Evolutionary conservation across 2,888 invertebrate species (phyloP), one percentile per base, ranked within the genome.

Genomic region (Pomacea canaliculata): DNA sequence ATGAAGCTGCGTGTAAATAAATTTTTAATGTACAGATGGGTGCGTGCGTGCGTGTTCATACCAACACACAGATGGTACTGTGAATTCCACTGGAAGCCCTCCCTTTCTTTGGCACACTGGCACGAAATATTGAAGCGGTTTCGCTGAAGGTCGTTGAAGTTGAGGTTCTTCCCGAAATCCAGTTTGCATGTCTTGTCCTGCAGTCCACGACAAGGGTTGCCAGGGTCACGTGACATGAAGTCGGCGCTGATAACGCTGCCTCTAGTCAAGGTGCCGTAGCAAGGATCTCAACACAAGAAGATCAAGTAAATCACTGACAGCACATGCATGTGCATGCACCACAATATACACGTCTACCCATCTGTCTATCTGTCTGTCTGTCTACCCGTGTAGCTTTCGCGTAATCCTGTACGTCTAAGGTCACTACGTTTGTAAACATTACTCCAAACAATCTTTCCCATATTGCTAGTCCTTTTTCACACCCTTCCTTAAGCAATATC

Each of bases 121-220:
- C 89, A 89, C 5, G 85, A 83, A 12, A 83, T 80, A 79, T 88
- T 88, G 49, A 88, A 83, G 65, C 79, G 81, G 78, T 87, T 88
- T n/a, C 79, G 78, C 8, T 83, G 82, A 10, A 89, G 79, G 73
- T 85, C 83, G 10, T 83, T 73, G 67, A 88, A 87, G 76, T 86
- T 82, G 10, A 49, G 66, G 79, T 87, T 88, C 16, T 80, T 73
- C 0, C 80, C 76, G 18, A 37, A 48, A 13, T 69, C 73, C 79
- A 78, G 76, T 4, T 56, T 56, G 68, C 83, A 83, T 46, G 67
- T 72, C n/a, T 72, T 70, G 67, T 80, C 71, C 71, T 76, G 79
- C 12, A 86, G 71, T 8, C 59, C 46, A 49, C 76, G 77, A 68
- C 87, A 87, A 5, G 85, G 86, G 71, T 87, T 87, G 9, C 82